Percentiles rank a stretch among this genome's conserved stretches.
phyloP scores from a whole-genome alignment of 2,797 vertebrate species.

The Phyllotis vaccarum region DNA sequence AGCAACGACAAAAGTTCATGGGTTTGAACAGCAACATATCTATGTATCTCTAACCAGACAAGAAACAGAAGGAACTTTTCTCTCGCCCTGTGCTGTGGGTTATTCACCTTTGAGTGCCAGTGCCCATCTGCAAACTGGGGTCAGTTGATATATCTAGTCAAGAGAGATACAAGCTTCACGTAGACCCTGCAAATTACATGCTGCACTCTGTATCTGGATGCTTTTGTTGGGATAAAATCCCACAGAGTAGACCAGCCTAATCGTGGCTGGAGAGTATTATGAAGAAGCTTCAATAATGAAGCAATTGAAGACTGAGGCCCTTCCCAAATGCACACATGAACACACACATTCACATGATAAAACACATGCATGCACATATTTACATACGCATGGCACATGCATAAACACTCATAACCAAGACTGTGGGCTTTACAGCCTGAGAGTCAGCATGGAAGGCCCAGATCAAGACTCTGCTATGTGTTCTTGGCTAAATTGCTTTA shows the following conservation, averaged over 20 bases:
- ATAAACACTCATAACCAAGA: background rate
- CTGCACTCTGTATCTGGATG: background rate
- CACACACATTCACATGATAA: background rate
- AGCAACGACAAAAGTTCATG: background rate
- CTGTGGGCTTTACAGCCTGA: background rate
- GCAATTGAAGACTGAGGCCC: background rate
- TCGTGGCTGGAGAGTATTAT: background rate
- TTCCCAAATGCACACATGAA: background rate
- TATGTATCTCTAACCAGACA: background rate
- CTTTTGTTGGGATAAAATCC: background rate
- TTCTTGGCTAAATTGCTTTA: accelerated
- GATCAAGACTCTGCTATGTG: background rate
- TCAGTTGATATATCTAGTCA: background rate
- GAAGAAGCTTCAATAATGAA: background rate
- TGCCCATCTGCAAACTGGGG: background rate
- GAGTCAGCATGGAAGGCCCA: too few relatives aligned
- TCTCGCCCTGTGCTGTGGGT: background rate
- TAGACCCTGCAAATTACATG: background rate
- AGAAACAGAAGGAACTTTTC: background rate
- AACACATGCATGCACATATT: background rate
- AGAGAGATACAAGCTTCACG: background rate
- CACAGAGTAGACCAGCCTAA: background rate
- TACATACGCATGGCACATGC: too few relatives aligned
- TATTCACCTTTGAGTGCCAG: background rate
- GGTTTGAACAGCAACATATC: background rate